Base-by-base conservation (phyloP, 92 coral and sea anemone genomes). In the Parazoanthus atlanticus region DNA sequence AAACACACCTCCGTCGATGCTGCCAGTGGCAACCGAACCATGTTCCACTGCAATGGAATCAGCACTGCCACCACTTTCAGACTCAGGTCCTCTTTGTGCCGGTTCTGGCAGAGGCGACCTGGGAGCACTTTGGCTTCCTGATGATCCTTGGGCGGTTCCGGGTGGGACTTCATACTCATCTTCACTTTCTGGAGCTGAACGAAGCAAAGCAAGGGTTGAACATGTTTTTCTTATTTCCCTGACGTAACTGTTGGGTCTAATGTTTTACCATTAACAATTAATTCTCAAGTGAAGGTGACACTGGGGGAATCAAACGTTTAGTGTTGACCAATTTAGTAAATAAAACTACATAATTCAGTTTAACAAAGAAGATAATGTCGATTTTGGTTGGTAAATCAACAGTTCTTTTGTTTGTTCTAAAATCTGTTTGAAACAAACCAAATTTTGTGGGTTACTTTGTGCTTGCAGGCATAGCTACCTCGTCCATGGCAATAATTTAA, bases 31-130 rank as follows among this genome's bases (percentile, higher is more conserved):
- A 72, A 93, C 92, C 76, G 94, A 93, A 30, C 92, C 93, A 56
- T 95, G 96, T 81, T 97, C 99, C 8, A 94, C 99, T 64, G 95
- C 93, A 84, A 95, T 90, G 46, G 99, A 95, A 78, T 97, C 99
- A 43, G 93, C 94, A 88, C 99, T 97, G 32, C 98, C 98, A 58
- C 98, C 99, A 94, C 99, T 97, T 73, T 94, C 99, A 86, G 96
- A 96, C 69, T 91, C 98, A 71, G 93, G 92, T 33, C 94, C 97
- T 17, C 92, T 90, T 66, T 94, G 98, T 36, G 94, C 86, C 74
- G 93, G 92, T 33, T 91, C 92, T 36, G 98, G 98, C 66, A 95
- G 89, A 80, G 98, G 98, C 6, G 98, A 95, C 88, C 98, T 91
- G 89, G 98, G 98, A 12, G 98, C 98, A 89, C 98, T 95, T 90